Conservation (phyloP, 2,888 invertebrate genomes). For the Eristalinus sepulchralis region DNA sequence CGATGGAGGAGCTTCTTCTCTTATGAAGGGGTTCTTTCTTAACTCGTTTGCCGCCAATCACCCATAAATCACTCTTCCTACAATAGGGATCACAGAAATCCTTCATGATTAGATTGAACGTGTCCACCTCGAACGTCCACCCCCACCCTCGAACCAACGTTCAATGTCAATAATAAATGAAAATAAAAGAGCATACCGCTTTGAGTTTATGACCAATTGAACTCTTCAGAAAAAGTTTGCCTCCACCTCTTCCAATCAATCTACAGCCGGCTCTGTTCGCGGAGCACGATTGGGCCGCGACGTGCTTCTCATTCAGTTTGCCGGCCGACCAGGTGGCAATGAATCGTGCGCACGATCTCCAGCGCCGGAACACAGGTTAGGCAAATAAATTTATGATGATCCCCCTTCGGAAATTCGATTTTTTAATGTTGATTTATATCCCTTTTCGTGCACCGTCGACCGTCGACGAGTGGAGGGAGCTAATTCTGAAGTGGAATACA, state of each 20-base stretch:
- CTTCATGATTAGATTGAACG: too few relatives aligned
- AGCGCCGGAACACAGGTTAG: conserved; percentile 23
- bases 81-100: too few relatives aligned
- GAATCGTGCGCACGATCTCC: conserved; percentile 22
- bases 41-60: too few relatives aligned
- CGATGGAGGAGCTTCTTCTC: too few relatives aligned
- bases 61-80: too few relatives aligned
- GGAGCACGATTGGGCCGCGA: not conserved
- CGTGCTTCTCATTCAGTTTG: not conserved
- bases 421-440: conserved; percentile 38
- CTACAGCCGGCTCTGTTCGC: not conserved
- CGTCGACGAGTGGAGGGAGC: not conserved
- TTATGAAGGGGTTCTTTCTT: too few relatives aligned
- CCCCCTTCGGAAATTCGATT: conserved; percentile 28
- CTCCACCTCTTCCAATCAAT: not conserved
- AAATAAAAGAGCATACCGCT: not conserved
- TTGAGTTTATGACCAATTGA: not conserved
- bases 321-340: not conserved
- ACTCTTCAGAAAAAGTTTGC: not conserved
- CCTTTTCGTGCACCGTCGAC: not conserved
- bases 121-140: not conserved
- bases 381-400: conserved; percentile 43
- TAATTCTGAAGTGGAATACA: not conserved
- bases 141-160: not conserved
- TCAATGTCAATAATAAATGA: not conserved